Evolutionary conservation across 2,113 vertebrate genomes (phyloP).

Genomic region (Zosterops lateralis): DNA sequence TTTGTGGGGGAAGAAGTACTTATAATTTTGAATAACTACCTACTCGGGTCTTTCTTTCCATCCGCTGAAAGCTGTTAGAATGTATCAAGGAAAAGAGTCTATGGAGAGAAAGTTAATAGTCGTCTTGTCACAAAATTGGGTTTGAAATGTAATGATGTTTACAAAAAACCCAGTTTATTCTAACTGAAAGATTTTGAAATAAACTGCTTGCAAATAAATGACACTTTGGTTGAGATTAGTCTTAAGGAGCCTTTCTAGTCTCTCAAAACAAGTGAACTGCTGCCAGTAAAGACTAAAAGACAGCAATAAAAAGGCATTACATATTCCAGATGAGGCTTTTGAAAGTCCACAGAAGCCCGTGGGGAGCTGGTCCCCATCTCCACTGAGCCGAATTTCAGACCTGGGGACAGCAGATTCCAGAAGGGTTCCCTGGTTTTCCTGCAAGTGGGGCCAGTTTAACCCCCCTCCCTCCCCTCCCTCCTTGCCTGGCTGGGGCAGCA

Average conservation of each 20-base stretch:
- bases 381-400: not conserved
- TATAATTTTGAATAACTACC: not conserved
- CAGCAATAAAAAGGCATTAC: not conserved
- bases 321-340: not conserved
- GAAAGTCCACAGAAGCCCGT: not conserved
- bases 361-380: not conserved
- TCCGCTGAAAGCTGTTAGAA: not conserved
- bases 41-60: not conserved
- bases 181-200: not conserved
- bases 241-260: not conserved
- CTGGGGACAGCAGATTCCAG: not conserved
- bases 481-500: fast-evolving
- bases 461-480: not conserved
- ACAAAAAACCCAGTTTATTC: not conserved
- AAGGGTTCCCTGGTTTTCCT: not conserved
- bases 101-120: not conserved
- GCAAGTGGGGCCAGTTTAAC: not conserved
- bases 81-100: not conserved
- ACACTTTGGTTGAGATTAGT: not conserved
- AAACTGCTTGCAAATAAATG: not conserved
- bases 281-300: not conserved
- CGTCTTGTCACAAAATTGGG: not conserved
- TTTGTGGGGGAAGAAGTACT: not conserved
- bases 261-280: not conserved
- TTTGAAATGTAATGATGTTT: not conserved